phyloP scores from a whole-genome alignment of 2,888 invertebrate genomes.

The Macrosiphum euphorbiae region DNA sequence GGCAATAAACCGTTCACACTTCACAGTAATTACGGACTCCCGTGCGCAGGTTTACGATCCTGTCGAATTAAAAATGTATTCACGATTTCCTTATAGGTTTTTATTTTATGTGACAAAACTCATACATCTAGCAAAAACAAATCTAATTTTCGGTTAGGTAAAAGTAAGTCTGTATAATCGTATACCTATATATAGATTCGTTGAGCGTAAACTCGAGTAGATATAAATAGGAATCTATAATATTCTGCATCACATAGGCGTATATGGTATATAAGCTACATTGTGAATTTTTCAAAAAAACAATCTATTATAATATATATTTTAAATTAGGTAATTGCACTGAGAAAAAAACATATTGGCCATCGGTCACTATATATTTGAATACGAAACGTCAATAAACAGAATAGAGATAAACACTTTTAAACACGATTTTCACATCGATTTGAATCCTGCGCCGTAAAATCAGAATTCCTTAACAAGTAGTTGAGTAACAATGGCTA shows the following conservation, averaged over 20 bases:
- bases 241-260: neutral
- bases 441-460: neutral
- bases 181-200: neutral
- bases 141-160: neutral
- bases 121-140: neutral
- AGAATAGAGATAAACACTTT: neutral
- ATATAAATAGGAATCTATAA: neutral
- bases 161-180: neutral
- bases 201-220: neutral
- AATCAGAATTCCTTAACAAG: neutral
- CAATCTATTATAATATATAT: neutral
- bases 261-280: neutral
- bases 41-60: neutral
- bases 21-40: neutral
- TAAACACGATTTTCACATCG: neutral
- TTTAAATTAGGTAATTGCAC: neutral
- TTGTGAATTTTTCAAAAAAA: neutral
- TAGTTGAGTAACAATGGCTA: neutral
- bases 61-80: neutral
- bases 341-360: neutral
- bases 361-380: neutral
- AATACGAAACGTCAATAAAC: neutral
- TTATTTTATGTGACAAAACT: neutral
- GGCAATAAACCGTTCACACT: neutral
- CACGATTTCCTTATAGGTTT: neutral